phyloP scores from a whole-genome alignment of 2,888 invertebrate genomes.

The Epinotia demarniana region DNA sequence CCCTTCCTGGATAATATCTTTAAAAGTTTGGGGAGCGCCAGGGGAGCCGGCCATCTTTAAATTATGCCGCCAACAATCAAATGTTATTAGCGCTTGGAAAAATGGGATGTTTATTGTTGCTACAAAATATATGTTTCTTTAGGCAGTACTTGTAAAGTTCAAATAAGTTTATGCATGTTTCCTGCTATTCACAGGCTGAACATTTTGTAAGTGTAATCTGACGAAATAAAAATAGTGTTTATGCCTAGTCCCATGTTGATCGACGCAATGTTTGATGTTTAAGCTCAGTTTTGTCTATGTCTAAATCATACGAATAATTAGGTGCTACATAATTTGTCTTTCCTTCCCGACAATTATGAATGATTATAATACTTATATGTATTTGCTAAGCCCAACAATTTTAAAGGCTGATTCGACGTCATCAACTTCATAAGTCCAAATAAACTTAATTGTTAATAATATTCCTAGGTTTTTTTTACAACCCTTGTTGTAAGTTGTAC shows the following conservation, averaged over 20 bases:
- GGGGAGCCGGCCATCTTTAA: slow-evolving; percentile 63
- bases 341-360: background rate
- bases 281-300: too few relatives aligned
- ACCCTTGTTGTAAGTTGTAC: background rate
- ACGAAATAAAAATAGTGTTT: too few relatives aligned
- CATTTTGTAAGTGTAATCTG: background rate
- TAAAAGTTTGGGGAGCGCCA: slow-evolving; percentile 76
- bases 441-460: too few relatives aligned
- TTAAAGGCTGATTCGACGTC: too few relatives aligned
- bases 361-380: too few relatives aligned
- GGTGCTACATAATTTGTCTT: background rate
- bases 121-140: background rate
- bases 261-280: too few relatives aligned
- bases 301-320: too few relatives aligned
- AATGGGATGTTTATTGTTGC: slow-evolving; percentile 15
- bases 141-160: background rate
- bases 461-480: background rate
- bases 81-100: slow-evolving; percentile 59
- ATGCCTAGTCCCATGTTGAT: too few relatives aligned
- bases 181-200: background rate
- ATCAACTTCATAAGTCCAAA: too few relatives aligned
- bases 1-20: slow-evolving; percentile 84
- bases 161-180: background rate
- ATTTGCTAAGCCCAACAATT: too few relatives aligned
- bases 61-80: slow-evolving; percentile 75